Percentiles rank a stretch among this genome's conserved stretches.
Conservation (phyloP, 1,140 invertebrate genomes). For the Ceratina australensis region DNA sequence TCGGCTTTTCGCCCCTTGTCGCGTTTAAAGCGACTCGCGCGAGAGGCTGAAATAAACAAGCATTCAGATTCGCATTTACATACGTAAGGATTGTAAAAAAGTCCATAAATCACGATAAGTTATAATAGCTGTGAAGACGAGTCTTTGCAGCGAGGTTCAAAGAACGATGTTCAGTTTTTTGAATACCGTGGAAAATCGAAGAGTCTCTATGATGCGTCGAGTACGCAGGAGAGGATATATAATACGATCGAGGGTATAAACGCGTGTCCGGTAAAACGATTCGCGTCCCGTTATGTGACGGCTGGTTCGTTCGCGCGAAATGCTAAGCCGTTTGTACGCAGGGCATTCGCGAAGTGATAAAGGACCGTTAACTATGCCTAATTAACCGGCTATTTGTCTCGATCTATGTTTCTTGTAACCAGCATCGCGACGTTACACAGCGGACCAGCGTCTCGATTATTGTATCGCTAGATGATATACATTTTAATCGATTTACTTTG, state of each 20-base stretch:
- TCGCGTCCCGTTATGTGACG: constrained; percentile 51
- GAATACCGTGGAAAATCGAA: neutral
- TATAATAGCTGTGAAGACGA: too few relatives aligned
- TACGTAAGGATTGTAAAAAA: too few relatives aligned
- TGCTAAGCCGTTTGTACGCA: constrained; percentile 26
- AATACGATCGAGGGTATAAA: constrained; percentile 37
- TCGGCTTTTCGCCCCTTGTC: neutral
- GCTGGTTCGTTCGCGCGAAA: constrained; percentile 48
- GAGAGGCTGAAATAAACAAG: neutral
- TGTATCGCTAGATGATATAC: too few relatives aligned
- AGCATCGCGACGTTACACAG: neutral
- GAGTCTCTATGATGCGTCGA: neutral
- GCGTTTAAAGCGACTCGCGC: too few relatives aligned
- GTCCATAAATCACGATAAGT: too few relatives aligned
- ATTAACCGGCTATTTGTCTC: constrained; percentile 43
- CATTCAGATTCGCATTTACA: neutral
- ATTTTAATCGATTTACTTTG: too few relatives aligned
- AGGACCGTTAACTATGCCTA: constrained; percentile 53
- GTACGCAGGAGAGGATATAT: neutral
- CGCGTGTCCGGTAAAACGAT: constrained; percentile 41
- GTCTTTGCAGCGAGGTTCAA: neutral
- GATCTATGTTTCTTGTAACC: neutral
- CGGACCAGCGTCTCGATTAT: neutral
- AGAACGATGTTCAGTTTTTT: neutral
- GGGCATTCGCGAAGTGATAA: constrained; percentile 37